Conservation (phyloP, 2,888 invertebrate species). For the Frankliniella fusca region DNA sequence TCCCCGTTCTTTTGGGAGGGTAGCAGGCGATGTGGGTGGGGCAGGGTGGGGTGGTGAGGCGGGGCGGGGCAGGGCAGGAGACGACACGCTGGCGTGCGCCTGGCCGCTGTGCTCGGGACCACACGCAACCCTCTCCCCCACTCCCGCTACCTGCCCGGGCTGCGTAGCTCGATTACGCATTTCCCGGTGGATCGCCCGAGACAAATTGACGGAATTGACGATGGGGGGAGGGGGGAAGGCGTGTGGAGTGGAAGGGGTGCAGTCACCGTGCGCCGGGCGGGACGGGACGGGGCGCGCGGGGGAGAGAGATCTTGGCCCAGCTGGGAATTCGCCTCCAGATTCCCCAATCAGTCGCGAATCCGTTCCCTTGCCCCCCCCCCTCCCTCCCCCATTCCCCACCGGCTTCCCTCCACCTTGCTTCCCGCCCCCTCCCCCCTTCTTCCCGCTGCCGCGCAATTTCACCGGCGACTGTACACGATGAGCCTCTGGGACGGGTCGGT, state of each 20-base stretch:
- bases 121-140: background rate
- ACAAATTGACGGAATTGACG: background rate
- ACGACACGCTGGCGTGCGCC: background rate
- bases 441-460: slow-evolving; percentile 27
- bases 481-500: too few relatives aligned
- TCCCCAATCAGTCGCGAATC: slow-evolving; percentile 19
- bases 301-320: background rate
- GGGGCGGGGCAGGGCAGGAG: background rate
- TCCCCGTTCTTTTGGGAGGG: background rate
- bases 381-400: slow-evolving; percentile 27
- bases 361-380: slow-evolving; percentile 19
- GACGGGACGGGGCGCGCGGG: background rate
- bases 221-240: background rate
- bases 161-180: background rate
- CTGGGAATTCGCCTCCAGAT: background rate
- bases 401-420: background rate
- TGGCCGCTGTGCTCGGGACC: too few relatives aligned
- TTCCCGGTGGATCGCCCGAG: background rate
- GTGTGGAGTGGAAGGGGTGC: background rate
- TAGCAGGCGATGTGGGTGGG: background rate
- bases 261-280: too few relatives aligned
- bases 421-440: slow-evolving; percentile 18
- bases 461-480: too few relatives aligned
- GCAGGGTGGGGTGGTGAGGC: background rate
- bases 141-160: background rate